Evolutionary conservation across 2,797 vertebrate genomes (phyloP).

Genomic region (Notolepis coatsorum): DNA sequence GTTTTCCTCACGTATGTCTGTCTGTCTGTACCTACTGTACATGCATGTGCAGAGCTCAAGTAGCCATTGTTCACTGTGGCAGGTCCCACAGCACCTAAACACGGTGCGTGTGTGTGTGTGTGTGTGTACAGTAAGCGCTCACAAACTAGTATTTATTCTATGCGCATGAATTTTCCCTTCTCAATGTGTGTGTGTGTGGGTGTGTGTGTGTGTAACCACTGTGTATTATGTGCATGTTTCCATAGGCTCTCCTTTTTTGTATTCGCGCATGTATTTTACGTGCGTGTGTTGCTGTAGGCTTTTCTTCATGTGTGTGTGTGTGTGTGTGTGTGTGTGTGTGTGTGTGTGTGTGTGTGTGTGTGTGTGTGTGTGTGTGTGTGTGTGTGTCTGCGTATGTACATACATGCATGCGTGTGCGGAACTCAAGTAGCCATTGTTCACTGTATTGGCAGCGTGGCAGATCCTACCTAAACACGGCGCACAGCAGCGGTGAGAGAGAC

Average conservation of each 20-base stretch:
- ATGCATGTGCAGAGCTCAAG: slow-evolving; percentile 18
- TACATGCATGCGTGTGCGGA: slow-evolving; percentile 10
- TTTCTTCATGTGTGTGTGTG: background rate
- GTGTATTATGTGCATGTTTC: too few species aligned
- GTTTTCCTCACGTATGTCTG: background rate
- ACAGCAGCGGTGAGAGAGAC: slow-evolving; percentile 33
- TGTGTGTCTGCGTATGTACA: background rate
- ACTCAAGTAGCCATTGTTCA: slow-evolving; percentile 18
- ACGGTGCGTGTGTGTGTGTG: too few species aligned
- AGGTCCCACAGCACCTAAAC: slow-evolving; percentile 38
- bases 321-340: background rate
- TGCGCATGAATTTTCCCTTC: too few species aligned
- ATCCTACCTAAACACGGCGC: slow-evolving; percentile 33
- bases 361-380: slow-evolving; percentile 4
- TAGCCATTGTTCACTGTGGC: slow-evolving; percentile 16
- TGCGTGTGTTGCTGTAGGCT: too few species aligned
- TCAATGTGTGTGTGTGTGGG: too few species aligned
- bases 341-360: background rate
- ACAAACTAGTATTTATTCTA: too few species aligned
- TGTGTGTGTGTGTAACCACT: too few species aligned
- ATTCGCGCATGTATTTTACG: too few species aligned
- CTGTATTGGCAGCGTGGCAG: slow-evolving; percentile 16
- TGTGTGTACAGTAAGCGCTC: too few species aligned
- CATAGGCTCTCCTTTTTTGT: too few species aligned
- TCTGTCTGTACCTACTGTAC: background rate